phyloP scores from a whole-genome alignment of 2,797 vertebrate species.

The Manis pentadactyla region DNA sequence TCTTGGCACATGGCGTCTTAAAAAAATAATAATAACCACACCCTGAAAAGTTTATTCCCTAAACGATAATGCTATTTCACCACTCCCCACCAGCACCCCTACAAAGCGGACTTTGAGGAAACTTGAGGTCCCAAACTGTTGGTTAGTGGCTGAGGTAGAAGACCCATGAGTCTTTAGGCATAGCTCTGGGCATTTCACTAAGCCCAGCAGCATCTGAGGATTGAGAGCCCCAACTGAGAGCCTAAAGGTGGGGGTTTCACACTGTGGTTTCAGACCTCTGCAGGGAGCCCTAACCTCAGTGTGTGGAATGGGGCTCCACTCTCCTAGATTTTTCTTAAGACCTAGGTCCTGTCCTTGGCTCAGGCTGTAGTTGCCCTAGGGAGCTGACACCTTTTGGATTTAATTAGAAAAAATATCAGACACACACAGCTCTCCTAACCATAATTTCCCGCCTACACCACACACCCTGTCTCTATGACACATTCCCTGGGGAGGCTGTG shows the following conservation, averaged over 20 bases:
- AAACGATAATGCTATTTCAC: slow-evolving; percentile 59
- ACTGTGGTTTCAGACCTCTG: not conserved
- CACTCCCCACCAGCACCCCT: slow-evolving; percentile 52
- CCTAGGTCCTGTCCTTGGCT: slow-evolving; percentile 52
- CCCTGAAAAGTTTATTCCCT: slow-evolving; percentile 63
- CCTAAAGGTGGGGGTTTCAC: not conserved
- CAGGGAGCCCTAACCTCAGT: not conserved
- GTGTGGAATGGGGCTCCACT: not conserved
- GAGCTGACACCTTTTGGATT: slow-evolving; percentile 83
- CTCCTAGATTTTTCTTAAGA: slow-evolving; percentile 24
- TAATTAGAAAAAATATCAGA: slow-evolving; percentile 84
- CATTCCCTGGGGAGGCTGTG: slow-evolving; percentile 79
- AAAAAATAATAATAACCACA: slow-evolving; percentile 77
- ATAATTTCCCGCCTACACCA: slow-evolving; percentile 81
- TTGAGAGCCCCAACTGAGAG: not conserved
- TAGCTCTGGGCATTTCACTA: not conserved
- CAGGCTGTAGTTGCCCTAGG: slow-evolving; percentile 70
- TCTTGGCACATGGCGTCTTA: slow-evolving; percentile 55
- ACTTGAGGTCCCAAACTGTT: not conserved
- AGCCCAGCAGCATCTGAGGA: not conserved
- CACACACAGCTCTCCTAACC: slow-evolving; percentile 80
- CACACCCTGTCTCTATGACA: slow-evolving; percentile 80
- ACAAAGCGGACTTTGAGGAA: slow-evolving; percentile 29
- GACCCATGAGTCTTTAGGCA: not conserved
- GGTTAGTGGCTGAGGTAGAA: not conserved